Base-by-base conservation (phyloP, 35 echinoderm and acorn worm genomes). In the Apostichopus parvimensis region DNA sequence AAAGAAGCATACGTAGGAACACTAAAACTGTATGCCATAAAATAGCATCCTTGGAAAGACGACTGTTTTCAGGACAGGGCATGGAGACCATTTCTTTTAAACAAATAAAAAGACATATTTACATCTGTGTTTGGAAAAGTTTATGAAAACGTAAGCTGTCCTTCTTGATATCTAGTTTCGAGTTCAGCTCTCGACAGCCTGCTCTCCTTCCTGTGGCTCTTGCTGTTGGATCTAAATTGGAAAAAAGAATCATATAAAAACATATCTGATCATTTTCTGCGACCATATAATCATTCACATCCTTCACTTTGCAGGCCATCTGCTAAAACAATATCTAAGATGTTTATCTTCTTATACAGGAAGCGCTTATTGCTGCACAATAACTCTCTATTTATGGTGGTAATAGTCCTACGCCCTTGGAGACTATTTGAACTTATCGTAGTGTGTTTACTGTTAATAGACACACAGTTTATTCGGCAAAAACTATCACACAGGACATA, bases 131-230 rank as follows among this genome's bases (percentile, higher is more conserved):
- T 72, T 88, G 81, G 23, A 59, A 88, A 21, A 88, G 79, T 61
- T 21, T 66, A 73, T 88, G 86, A 28, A 72, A 73, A 88, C 57
- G 15, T 88, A n/a, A 65, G 58, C 52, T 66, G 86, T 8, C 14
- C 45, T 17, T 88, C 8, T 68, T 61, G 6, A 68, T 20, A 72
- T 60, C 21, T 17, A 12, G 5, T 11, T 61, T 22, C 17, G 18
- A 53, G 34, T 28, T 91, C 87, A 96, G 82, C 95, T 92, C 73
- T 96, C 95, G 1, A 89, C 23, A 8, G 88, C 87, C 28, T 93
- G 92, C 15, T 93, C 95, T 34, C 77, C 94, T 82, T 96, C 95
- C 86, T 88, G 86, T 91, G 92, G 95, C n/a, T 90, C 75, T 34
- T 96, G 79, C 72, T 93, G 92, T 73, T 91, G 95, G 53, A 96